Percentiles rank a stretch among this genome's conserved stretches.
Conservation (phyloP, 2,888 invertebrate species). For the Electrophaes corylata region DNA sequence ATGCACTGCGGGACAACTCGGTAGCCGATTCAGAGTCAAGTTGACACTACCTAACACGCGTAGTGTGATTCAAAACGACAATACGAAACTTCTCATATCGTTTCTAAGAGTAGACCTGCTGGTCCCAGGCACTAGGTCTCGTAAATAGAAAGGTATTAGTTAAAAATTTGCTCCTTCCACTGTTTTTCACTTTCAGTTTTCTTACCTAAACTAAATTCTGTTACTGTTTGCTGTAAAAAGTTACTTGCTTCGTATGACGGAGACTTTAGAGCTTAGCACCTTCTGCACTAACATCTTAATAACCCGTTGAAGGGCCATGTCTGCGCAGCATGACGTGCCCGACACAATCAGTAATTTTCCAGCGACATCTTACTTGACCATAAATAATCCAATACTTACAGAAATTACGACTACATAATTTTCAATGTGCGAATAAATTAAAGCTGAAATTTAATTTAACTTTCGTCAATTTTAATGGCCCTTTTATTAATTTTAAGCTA, state of each 20-base stretch:
- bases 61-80: no score
- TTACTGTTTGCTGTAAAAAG: background rate
- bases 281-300: conserved; percentile 73
- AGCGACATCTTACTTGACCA: conserved; percentile 71
- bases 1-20: no score
- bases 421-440: conserved; percentile 55
- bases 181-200: no score
- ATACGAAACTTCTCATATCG: no score
- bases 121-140: no score
- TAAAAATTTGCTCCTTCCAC: no score
- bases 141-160: no score
- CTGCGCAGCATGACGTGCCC: conserved; percentile 75
- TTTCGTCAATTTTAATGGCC: conserved; percentile 11
- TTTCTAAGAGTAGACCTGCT: no score
- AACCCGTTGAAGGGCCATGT: conserved; percentile 72
- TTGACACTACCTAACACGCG: no score
- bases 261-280: conserved; percentile 19
- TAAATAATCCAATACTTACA: conserved; percentile 53
- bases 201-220: no score
- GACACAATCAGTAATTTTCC: conserved; percentile 72
- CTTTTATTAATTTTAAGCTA: conserved; percentile 28
- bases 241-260: conserved; percentile 2
- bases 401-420: conserved; percentile 59
- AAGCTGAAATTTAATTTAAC: conserved; percentile 46
- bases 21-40: no score